Conservation (phyloP, 2,113 vertebrate species). For the Rhizomys pruinosus region DNA sequence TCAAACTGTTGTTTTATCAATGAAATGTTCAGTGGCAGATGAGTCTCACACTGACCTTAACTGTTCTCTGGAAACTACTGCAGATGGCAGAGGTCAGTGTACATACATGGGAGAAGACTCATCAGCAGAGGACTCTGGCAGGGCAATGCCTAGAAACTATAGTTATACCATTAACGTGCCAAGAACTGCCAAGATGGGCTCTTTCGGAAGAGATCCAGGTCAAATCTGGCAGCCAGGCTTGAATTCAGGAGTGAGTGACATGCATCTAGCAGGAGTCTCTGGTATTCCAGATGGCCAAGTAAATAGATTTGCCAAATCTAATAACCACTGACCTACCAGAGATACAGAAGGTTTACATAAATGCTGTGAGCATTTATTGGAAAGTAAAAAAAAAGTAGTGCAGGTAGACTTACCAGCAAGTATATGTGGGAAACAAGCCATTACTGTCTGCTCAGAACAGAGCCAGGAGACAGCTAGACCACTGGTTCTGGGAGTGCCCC, state of each 20-base stretch:
- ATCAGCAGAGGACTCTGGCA: constrained; percentile 63
- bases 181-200: constrained; percentile 80
- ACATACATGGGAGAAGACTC: constrained; percentile 66
- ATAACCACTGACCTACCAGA: constrained; percentile 83
- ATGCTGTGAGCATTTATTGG: constrained; percentile 77
- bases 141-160: constrained; percentile 42
- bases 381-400: constrained; percentile 72
- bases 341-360: constrained; percentile 76
- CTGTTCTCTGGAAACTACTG: constrained; percentile 57
- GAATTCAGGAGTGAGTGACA: constrained; percentile 82
- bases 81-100: constrained; percentile 62
- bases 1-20: constrained; percentile 62
- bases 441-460: constrained; percentile 55
- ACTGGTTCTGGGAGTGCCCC: constrained; percentile 80
- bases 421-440: constrained; percentile 62
- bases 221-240: constrained; percentile 83
- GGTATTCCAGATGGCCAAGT: constrained; percentile 77
- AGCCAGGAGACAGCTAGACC: constrained; percentile 79
- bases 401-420: constrained; percentile 73
- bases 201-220: constrained; percentile 73
- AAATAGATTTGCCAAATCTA: constrained; percentile 84
- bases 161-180: constrained; percentile 65
- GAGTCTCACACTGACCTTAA: constrained; percentile 16
- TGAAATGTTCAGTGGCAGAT: constrained; percentile 48
- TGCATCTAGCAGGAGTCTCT: constrained; percentile 81